These are phyloP conservation scores for Macroteleia sp. DNA, from an alignment of 2,888 invertebrate species.

Conservation along the genomic window DNA sequence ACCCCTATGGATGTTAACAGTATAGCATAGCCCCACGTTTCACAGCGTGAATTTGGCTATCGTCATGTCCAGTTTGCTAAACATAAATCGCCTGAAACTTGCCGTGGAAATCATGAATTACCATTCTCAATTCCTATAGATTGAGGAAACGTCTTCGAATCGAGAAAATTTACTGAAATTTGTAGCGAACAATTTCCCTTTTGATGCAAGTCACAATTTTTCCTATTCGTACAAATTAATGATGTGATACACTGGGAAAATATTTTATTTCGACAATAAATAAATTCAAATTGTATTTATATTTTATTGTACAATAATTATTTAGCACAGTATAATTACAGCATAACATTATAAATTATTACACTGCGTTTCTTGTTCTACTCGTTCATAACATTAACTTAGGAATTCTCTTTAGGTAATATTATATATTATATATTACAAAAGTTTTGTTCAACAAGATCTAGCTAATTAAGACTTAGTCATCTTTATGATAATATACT, in stretches of 20 bases:
- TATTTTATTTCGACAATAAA: no score
- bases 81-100: constrained; percentile 59
- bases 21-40: constrained; percentile 58
- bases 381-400: neutral
- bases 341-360: no score
- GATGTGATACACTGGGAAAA: no score
- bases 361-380: neutral
- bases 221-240: constrained; percentile 1
- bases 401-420: constrained; percentile 2
- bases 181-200: neutral
- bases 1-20: constrained; percentile 64
- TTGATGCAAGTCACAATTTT: constrained; percentile 10
- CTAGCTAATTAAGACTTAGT: constrained; percentile 18
- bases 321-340: no score
- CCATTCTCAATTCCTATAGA: constrained; percentile 48
- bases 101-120: constrained; percentile 49
- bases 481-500: constrained; percentile 40
- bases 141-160: constrained; percentile 31
- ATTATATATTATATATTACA: constrained; percentile 5
- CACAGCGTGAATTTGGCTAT: constrained; percentile 58
- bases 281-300: no score
- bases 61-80: constrained; percentile 65
- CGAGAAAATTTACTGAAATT: constrained; percentile 20
- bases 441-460: constrained; percentile 28
- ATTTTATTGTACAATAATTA: no score